These are phyloP conservation scores for Xiphydria camelus DNA, from an alignment of 2,888 invertebrate species.

Conservation along the genomic window DNA sequence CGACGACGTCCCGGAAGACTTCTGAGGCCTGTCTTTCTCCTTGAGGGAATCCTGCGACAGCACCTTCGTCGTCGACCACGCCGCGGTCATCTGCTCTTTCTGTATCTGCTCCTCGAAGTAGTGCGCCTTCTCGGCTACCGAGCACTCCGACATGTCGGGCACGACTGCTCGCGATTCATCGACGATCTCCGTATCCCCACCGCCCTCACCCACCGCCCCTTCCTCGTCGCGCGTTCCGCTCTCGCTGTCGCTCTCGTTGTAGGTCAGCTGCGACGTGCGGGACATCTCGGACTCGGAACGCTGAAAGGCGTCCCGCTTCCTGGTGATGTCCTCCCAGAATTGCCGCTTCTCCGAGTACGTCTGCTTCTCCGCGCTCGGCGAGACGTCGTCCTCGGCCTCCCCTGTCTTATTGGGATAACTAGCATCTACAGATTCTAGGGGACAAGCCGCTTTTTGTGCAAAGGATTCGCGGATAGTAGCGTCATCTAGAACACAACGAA, in stretches of 20 bases:
- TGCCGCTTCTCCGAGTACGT: constrained; percentile 53
- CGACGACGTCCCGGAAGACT: constrained; percentile 6
- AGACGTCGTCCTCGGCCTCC: constrained; percentile 20
- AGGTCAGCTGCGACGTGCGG: constrained; percentile 48
- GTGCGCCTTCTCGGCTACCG: constrained; percentile 62
- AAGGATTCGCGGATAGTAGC: constrained; percentile 52
- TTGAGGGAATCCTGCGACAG: constrained; percentile 26
- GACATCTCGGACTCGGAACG: constrained; percentile 53
- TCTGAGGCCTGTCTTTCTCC: constrained; percentile 25
- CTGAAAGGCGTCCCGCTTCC: constrained; percentile 50
- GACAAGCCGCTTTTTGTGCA: constrained; percentile 54
- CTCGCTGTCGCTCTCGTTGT: constrained; percentile 52
- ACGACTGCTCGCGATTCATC: constrained; percentile 22
- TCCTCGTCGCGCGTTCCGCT: no score
- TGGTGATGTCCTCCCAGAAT: constrained; percentile 55
- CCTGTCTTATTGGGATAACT: constrained; percentile 51
- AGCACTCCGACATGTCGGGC: constrained; percentile 61
- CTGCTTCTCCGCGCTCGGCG: constrained; percentile 48
- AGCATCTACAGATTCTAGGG: constrained; percentile 56
- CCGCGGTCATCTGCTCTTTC: constrained; percentile 59
- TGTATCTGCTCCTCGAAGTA: constrained; percentile 67
- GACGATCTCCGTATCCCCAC: constrained; percentile 26
- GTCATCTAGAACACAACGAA: constrained; percentile 58
- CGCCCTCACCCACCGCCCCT: constrained; percentile 42
- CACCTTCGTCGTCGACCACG: constrained; percentile 28